phyloP scores from a whole-genome alignment of 2,113 vertebrate genomes.

The Lepidothrix coronata region DNA sequence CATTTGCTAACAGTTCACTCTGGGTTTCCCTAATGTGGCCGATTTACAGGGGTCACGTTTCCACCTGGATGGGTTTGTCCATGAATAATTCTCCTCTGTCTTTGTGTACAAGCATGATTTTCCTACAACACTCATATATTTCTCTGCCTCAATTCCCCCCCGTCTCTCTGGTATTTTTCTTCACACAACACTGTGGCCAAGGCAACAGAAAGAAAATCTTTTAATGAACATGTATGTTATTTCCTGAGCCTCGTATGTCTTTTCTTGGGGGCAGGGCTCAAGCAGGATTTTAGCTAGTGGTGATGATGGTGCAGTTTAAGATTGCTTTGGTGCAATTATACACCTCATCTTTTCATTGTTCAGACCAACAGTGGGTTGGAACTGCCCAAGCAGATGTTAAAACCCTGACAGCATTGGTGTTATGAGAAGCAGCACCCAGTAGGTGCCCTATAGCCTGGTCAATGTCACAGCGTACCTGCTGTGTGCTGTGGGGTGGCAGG shows the following conservation, averaged over 20 bases:
- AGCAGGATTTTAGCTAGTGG: not conserved
- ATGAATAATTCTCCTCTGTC: conserved; percentile 14
- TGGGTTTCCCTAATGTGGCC: conserved; percentile 1
- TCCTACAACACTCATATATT: not conserved
- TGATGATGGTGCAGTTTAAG: not conserved
- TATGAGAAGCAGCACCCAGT: not conserved
- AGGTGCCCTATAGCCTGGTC: not conserved
- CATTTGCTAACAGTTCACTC: not conserved
- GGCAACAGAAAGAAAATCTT: conserved; percentile 40
- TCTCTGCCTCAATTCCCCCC: not conserved
- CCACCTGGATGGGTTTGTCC: conserved; percentile 8
- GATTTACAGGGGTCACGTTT: conserved; percentile 41
- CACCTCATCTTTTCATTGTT: not conserved
- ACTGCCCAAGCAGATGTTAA: not conserved
- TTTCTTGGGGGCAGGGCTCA: not conserved
- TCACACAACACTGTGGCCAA: conserved; percentile 35
- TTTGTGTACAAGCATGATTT: not conserved
- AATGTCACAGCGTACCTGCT: not conserved
- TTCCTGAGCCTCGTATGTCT: not conserved
- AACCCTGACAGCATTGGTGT: not conserved
- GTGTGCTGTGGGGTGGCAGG: not conserved
- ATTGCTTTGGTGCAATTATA: not conserved
- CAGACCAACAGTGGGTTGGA: not conserved
- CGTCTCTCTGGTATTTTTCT: not conserved
- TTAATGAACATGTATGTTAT: not conserved